Conservation (phyloP, 1,140 invertebrate genomes). For the Steinernema feltiae region DNA sequence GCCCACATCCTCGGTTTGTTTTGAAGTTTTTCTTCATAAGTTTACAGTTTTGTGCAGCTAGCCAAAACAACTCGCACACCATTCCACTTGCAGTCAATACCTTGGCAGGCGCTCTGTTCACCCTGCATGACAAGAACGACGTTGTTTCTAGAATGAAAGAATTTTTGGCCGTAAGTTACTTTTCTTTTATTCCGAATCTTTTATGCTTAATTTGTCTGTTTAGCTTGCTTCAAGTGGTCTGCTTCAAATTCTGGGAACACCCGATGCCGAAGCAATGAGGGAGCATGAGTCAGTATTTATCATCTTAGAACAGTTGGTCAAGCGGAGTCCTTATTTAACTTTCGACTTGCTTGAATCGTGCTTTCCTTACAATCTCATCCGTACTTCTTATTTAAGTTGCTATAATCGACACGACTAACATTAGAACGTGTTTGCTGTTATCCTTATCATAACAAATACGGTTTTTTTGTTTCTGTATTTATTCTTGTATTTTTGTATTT, state of each 20-base stretch:
- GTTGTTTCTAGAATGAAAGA: conserved; percentile 96
- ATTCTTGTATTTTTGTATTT: not conserved
- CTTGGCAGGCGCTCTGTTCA: conserved; percentile 89
- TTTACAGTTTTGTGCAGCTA: conserved; percentile 35
- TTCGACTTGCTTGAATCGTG: conserved; percentile 51
- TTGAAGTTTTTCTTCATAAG: conserved; percentile 5
- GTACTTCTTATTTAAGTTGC: conserved; percentile 48
- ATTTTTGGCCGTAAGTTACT: conserved; percentile 72
- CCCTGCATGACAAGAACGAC: conserved; percentile 84
- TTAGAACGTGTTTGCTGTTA: too few relatives aligned
- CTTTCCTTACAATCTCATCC: conserved; percentile 52
- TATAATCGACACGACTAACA: conserved; percentile 32
- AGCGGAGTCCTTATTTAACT: conserved; percentile 48
- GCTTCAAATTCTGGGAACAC: conserved; percentile 42
- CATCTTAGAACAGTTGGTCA: conserved; percentile 49
- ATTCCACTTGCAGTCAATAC: conserved; percentile 91
- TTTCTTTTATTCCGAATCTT: not conserved
- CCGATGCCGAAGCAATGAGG: conserved; percentile 30
- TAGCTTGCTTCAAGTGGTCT: conserved; percentile 53
- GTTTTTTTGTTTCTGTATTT: not conserved
- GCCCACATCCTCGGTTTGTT: conserved; percentile 75
- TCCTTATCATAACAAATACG: too few relatives aligned
- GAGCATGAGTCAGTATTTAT: conserved; percentile 51
- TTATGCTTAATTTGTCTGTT: too few relatives aligned
- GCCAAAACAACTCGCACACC: conserved; percentile 87